Evolutionary conservation across 1,140 invertebrate genomes (phyloP), one percentile per base, ranked within the genome.

Genomic region (Microplitis mediator): DNA sequence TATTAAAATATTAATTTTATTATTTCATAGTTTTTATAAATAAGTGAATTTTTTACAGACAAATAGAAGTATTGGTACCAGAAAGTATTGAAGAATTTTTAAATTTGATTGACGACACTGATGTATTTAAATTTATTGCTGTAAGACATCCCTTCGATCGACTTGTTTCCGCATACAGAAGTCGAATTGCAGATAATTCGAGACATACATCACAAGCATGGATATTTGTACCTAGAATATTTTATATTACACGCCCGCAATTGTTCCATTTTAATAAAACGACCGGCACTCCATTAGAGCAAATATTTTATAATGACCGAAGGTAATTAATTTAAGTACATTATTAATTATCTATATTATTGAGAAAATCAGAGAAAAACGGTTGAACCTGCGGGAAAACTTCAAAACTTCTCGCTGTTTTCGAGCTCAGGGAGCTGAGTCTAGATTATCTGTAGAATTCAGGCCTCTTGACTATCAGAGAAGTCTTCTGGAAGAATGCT

Each of bases 131-230:
- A 74, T 85, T 90, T 68, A 65, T 90, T 1, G 71, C 88, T 14
- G 87, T 89, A 0, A 82, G 89, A 50, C 88, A 89, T 79, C 89
- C 89, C 0, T 89, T 89, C 75, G 81, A 88, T 69, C 80, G 89
- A 8, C 72, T 89, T 1, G 82, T 89, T 4, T 89, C 88, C n/a
- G 85, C 88, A 0, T 89, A 87, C 69, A 85, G 88, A 74, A 87
- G 89, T 71, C 81, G 88, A 73, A 81, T 90, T 70, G 88, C 86
- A 72, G 83, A 88, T 64, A 87, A 84, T 69, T 77, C 79, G 4
- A 85, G 80, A 64, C 83, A 84, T 34, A 85, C 84, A 0, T 80
- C 79, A 4, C 85, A 88, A 77, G 79, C 86, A 3, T 87, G 84
- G 85, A 84, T 84, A 16, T 85, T 83, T 71, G 80, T 71, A 39